Evolutionary conservation across 2,113 vertebrate species (phyloP).

Genomic region (Rhagologus leucostigma): DNA sequence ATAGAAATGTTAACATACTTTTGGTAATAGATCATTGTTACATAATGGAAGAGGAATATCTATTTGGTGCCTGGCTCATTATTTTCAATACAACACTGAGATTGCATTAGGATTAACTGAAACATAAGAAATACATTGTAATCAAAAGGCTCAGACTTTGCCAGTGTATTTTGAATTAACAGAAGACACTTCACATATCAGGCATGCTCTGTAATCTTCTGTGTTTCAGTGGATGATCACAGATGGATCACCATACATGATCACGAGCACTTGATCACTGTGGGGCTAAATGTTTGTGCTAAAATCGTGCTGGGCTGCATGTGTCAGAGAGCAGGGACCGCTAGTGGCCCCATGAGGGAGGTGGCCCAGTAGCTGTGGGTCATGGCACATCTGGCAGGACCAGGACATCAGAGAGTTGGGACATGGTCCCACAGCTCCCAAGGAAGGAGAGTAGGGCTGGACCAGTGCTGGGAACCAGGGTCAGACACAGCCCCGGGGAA

Average conservation of each 20-base stretch:
- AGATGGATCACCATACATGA: background rate
- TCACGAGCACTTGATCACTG: fast-evolving
- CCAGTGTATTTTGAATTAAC: background rate
- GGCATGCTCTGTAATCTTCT: background rate
- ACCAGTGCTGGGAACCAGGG: fast-evolving
- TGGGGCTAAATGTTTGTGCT: background rate
- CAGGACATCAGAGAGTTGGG: too few species aligned
- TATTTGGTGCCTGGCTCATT: background rate
- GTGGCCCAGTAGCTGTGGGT: fast-evolving
- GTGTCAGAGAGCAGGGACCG: background rate
- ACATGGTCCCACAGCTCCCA: fast-evolving
- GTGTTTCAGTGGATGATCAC: background rate
- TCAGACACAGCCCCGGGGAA: background rate
- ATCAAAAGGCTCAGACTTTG: background rate
- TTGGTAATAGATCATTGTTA: background rate
- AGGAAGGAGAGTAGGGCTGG: background rate
- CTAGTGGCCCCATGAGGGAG: background rate
- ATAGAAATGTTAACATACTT: background rate
- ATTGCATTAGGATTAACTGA: background rate
- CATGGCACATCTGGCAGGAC: fast-evolving
- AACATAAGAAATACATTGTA: fast-evolving
- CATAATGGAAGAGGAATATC: background rate
- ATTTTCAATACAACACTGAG: background rate
- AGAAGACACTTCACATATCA: background rate
- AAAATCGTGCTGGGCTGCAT: background rate